These are phyloP conservation scores for Lacerta viridis DNA, from an alignment of 2,797 vertebrate genomes.

Conservation along the genomic window DNA sequence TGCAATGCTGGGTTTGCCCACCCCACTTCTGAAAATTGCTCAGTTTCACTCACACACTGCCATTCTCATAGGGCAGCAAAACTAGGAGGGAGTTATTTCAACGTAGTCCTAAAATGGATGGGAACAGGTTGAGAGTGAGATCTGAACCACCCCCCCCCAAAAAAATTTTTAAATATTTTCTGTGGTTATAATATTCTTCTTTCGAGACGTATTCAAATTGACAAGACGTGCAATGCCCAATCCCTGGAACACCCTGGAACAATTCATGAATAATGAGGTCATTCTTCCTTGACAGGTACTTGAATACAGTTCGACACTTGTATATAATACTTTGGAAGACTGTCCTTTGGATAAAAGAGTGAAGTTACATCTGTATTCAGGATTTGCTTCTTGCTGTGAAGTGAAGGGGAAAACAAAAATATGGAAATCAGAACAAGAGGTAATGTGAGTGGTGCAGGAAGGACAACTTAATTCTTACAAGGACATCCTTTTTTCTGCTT, in stretches of 20 bases:
- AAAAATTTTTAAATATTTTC: neutral
- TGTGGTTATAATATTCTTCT: neutral
- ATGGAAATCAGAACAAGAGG: constrained; percentile 63
- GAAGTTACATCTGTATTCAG: constrained; percentile 39
- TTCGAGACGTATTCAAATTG: neutral
- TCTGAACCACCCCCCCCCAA: too few relatives aligned
- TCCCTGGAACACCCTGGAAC: constrained; percentile 54
- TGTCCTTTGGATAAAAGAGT: constrained; percentile 59
- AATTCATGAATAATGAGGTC: constrained; percentile 62
- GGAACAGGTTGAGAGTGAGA: too few relatives aligned
- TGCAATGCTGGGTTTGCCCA: neutral
- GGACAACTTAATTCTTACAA: constrained; percentile 60
- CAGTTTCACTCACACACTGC: neutral
- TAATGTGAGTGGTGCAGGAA: constrained; percentile 48
- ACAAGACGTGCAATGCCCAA: constrained; percentile 33
- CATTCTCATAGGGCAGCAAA: neutral
- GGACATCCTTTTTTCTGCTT: constrained; percentile 23
- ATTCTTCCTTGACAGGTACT: constrained; percentile 58
- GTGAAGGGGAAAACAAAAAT: constrained; percentile 70
- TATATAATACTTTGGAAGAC: constrained; percentile 53
- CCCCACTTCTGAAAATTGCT: neutral
- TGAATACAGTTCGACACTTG: constrained; percentile 48
- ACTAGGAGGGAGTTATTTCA: too few relatives aligned
- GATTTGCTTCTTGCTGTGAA: constrained; percentile 58
- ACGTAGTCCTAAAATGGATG: neutral